Conservation (phyloP, 2,888 invertebrate genomes). For the Boloria selene region DNA sequence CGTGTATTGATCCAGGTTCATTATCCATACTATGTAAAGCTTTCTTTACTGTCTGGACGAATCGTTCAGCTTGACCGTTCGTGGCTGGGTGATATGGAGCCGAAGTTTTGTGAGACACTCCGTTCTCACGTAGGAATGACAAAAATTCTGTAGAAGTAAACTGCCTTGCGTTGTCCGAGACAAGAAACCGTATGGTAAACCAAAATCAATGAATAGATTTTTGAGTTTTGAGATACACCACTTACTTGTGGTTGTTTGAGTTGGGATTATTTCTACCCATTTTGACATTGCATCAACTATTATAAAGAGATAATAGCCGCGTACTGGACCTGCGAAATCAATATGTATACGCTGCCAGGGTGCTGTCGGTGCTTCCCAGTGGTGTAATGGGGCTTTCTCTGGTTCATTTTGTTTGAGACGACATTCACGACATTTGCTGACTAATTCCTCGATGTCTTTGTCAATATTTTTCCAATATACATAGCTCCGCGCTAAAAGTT, state of each 20-base stretch:
- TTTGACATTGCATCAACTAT: too few species aligned
- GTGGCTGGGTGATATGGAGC: constrained; percentile 36
- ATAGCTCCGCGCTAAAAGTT: constrained; percentile 30
- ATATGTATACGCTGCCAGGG: constrained; percentile 33
- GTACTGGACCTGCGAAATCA: constrained; percentile 32
- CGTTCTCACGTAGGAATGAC: constrained; percentile 7
- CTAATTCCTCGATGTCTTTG: constrained; percentile 13
- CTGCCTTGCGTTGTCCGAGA: constrained; percentile 5
- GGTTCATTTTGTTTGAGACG: constrained; percentile 13
- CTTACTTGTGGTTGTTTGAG: too few species aligned
- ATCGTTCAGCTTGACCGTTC: constrained; percentile 37
- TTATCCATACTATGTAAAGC: constrained; percentile 18
- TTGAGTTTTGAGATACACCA: too few species aligned
- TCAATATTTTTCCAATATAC: constrained; percentile 29
- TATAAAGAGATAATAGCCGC: too few species aligned
- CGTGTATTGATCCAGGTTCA: constrained; percentile 9
- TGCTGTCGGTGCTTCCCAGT: constrained; percentile 15
- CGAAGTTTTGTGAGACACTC: constrained; percentile 21
- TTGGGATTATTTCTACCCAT: too few species aligned
- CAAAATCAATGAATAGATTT: neutral
- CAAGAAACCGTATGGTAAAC: constrained; percentile 17
- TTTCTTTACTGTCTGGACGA: constrained; percentile 32
- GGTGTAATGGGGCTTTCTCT: constrained; percentile 13
- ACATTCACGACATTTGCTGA: neutral
- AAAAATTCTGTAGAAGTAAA: neutral